Evolutionary conservation across 2,888 invertebrate genomes (phyloP), one percentile per base, ranked within the genome.

Genomic region (Pristionchus exspectatus): DNA sequence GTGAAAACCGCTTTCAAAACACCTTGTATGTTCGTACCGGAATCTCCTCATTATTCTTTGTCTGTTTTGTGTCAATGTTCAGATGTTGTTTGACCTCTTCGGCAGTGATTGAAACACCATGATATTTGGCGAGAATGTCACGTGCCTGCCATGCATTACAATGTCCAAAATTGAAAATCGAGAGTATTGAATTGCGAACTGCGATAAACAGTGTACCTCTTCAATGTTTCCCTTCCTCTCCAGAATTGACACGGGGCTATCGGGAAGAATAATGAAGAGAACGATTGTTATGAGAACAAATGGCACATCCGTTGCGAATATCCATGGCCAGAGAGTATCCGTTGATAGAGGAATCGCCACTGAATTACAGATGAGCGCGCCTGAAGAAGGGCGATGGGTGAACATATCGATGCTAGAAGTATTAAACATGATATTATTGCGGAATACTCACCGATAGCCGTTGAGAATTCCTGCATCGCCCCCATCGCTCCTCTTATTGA

Each of bases 381-480:
- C 90, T 90, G 90, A 56, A 90, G 83, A n/a, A 38, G 38, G 38
- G 2, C 38, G 5, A 38, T 38, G 3, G 38, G 14, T 2, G 18
- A 54, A 2, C 9, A 3, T 56, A 56, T 21, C 2, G 21, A 72
- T 9, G 72, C 4, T 69, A 27, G 24, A 59, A 21, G 56, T 18
- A 21, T 56, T 56, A 21, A 50, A 50, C 44, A 1, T 50, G 44
- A 50, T 9, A 9, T 5, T 5, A 44, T 21, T 16, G 16, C 86
- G 72, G 50, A 90, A n/a, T n/a, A n/a, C n/a, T n/a, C n/a, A n/a
- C 93, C 93, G 18, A 92, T 90, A n/a, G 92, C 91, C 91, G 92
- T 92, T 90, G 92, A 92, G 91, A 92, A 91, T 90, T 93, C 93
- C 72, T 93, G 93, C 92, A 92, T 92, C 10, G 92, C 91, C 4